Evolutionary conservation across 2,113 vertebrate species (phyloP).

Genomic region (Alexandromys fortis): DNA sequence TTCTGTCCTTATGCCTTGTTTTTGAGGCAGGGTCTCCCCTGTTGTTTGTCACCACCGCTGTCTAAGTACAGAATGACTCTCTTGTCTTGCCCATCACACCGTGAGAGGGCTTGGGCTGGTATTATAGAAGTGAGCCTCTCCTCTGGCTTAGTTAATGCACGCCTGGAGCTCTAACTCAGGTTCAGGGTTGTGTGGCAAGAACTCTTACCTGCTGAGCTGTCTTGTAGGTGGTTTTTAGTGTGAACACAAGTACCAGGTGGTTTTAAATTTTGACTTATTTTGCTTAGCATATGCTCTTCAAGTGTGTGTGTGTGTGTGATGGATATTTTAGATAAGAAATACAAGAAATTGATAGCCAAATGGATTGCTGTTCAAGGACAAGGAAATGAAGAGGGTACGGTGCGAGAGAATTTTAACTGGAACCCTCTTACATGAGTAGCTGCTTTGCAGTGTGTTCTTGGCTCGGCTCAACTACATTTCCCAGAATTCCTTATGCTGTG

Average conservation of each 20-base stretch:
- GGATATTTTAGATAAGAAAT: conserved; percentile 29
- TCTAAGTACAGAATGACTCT: not conserved
- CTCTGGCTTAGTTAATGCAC: not conserved
- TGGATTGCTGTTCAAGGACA: not conserved
- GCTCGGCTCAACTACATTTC: not conserved
- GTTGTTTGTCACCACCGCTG: not conserved
- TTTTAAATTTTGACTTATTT: not conserved
- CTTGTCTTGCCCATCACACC: not conserved
- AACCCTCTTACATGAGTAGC: not conserved
- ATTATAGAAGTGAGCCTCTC: no score
- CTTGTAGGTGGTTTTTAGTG: not conserved
- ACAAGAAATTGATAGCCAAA: not conserved
- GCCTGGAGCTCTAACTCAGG: not conserved
- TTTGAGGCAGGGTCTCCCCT: not conserved
- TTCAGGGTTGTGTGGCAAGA: not conserved
- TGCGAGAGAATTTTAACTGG: not conserved
- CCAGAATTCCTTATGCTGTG: not conserved
- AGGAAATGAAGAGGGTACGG: not conserved
- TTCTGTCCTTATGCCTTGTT: not conserved
- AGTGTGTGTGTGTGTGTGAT: not conserved
- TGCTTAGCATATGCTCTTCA: not conserved
- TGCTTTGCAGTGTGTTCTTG: not conserved
- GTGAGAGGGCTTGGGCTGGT: not conserved
- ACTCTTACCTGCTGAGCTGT: not conserved
- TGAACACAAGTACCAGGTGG: not conserved